Base-by-base conservation (phyloP, 2,797 vertebrate genomes). In the Rachycentron canadum region DNA sequence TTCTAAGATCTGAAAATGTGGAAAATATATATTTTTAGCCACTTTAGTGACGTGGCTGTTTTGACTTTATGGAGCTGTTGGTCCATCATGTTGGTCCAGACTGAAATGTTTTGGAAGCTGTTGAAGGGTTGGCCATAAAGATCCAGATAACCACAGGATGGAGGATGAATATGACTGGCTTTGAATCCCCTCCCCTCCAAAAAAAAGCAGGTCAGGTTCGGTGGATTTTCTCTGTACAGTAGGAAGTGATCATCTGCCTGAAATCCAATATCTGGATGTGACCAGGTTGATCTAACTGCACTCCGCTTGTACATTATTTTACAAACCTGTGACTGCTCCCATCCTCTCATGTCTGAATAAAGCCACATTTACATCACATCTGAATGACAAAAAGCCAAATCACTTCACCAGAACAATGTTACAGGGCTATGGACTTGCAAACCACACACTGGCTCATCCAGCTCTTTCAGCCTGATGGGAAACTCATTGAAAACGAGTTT, bases 401-500 rank as follows among this genome's bases (percentile, higher is more conserved):
- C 21, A n/a, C 21, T 38, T 38, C 6, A 58, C 9, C 23, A 6
- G 38, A 61, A 43, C 8, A 53, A 10, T 19, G 52, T 30, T 10
- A 53, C 11, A 13, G n/a, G 13, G 7, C 28, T 1, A 2, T 7
- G 55, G 41, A 49, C 21, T 4, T 30, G 56, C 36, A 30, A 71
- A 50, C 38, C 13, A 53, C 52, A 16, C 9, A 2, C 38, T 3
- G 0, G n/a, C 14, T 0, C 1, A 28, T 56, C 69, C 23, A 1
- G 5, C 56, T 36, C 58, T 8, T 58, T 17, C 21, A 19, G 16
- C 50, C 66, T 66, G 62, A 52, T 23, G 61, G 50, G 66, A 84
- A 84, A 73, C 70, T 53, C 56, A 60, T 34, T 21, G 14, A 30
- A 73, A 68, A 60, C 34, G 4, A 52, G 53, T 61, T 58, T 79